Conservation (phyloP, 2,797 vertebrate genomes). For the Danio albolineatus region DNA sequence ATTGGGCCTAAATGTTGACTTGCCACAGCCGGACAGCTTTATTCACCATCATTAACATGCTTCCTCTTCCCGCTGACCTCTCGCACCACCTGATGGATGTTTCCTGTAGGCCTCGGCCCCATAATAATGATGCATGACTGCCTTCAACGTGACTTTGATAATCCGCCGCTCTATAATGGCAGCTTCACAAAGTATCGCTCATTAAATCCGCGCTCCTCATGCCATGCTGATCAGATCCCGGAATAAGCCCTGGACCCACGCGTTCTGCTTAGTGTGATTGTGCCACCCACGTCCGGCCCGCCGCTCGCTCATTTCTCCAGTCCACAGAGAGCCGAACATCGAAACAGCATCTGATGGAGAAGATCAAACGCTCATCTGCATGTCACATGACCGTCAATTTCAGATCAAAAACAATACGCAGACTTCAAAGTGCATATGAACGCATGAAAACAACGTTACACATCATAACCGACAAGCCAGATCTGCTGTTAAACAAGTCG, state of each 20-base stretch:
- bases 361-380: conserved; percentile 21
- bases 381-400: background rate
- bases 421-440: conserved; percentile 4
- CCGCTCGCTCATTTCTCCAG: background rate
- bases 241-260: conserved; percentile 34
- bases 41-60: background rate
- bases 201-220: conserved; percentile 42
- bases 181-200: conserved; percentile 20
- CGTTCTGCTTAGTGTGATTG: conserved; percentile 42
- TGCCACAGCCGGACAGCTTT: no score
- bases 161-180: conserved; percentile 35
- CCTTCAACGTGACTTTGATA: conserved; percentile 35
- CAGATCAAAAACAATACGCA: background rate
- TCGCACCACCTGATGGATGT: conserved; percentile 32
- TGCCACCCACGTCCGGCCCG: conserved; percentile 36
- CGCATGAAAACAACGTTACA: background rate
- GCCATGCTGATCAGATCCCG: conserved; percentile 13
- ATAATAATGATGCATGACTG: conserved; percentile 15
- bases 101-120: conserved; percentile 30
- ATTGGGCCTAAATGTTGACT: no score
- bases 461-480: background rate
- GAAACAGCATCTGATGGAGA: conserved; percentile 14
- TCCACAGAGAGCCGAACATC: conserved; percentile 14
- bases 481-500: background rate
- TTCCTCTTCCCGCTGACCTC: conserved; percentile 26